Evolutionary conservation across 1,140 invertebrate genomes (phyloP).

Genomic region (Neelides sp.): DNA sequence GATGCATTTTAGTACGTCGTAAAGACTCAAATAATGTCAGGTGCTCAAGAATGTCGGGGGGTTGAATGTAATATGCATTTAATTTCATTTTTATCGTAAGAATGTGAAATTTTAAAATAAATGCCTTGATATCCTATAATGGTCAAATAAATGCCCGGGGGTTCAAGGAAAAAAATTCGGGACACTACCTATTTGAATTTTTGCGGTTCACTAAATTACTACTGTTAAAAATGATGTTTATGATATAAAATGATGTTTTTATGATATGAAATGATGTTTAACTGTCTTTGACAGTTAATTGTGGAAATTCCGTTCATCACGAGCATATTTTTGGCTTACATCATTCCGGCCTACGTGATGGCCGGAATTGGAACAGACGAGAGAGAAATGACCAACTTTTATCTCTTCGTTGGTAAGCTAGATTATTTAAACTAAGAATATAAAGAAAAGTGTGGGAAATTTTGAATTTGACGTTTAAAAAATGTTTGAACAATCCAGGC

Average conservation of each 20-base stretch:
- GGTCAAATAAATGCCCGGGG: too few relatives aligned
- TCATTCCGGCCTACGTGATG: conserved; percentile 80
- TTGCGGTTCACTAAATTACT: too few relatives aligned
- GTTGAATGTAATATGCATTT: too few relatives aligned
- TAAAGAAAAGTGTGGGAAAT: background rate
- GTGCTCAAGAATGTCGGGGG: too few relatives aligned
- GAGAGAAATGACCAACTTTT: conserved; percentile 52
- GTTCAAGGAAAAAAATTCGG: too few relatives aligned
- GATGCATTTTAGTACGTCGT: background rate
- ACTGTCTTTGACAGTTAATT: conserved; percentile 14
- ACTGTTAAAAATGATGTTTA: conserved; percentile 6
- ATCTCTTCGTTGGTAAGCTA: conserved; percentile 43
- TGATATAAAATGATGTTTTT: background rate
- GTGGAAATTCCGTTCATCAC: conserved; percentile 21
- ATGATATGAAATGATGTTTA: background rate
- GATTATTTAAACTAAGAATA: background rate
- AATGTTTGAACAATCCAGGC: conserved; percentile 37
- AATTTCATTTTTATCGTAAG: too few relatives aligned
- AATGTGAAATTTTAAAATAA: too few relatives aligned
- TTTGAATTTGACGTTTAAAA: background rate
- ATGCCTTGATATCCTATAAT: too few relatives aligned
- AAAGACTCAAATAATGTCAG: too few relatives aligned
- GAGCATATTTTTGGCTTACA: conserved; percentile 60
- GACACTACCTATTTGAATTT: too few relatives aligned
- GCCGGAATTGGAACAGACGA: conserved; percentile 50